Conservation (phyloP, 2,113 vertebrate species). For the Mastomys natalensis region DNA sequence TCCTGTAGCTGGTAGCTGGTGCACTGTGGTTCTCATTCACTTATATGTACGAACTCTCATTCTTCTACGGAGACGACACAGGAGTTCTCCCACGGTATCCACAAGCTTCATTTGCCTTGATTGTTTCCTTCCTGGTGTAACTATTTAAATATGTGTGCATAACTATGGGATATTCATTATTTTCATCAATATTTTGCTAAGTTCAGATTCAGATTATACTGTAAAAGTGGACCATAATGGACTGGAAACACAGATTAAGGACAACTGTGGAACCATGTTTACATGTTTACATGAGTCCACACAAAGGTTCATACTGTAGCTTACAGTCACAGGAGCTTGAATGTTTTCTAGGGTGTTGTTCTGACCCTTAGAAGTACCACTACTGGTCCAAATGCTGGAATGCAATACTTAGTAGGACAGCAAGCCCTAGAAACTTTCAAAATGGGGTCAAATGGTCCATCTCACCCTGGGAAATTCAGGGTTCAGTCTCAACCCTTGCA, state of each 20-base stretch:
- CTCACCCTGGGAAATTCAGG: background rate
- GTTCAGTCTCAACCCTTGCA: no score
- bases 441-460: background rate
- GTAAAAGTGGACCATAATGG: no score
- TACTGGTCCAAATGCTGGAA: background rate
- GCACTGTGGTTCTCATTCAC: background rate
- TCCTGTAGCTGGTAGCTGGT: background rate
- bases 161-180: background rate
- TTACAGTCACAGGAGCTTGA: background rate
- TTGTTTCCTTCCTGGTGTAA: background rate
- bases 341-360: background rate
- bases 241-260: background rate
- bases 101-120: background rate
- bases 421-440: background rate
- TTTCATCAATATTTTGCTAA: background rate
- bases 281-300: no score
- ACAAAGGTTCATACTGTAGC: background rate
- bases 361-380: background rate
- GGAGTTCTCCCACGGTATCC: background rate
- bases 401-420: rapidly evolving
- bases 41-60: background rate
- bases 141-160: background rate
- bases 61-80: background rate
- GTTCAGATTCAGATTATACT: background rate
- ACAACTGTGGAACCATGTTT: rapidly evolving